Evolutionary conservation across 2,888 invertebrate genomes (phyloP), one percentile per base, ranked within the genome.

Genomic region (Trissonchulus sp.): DNA sequence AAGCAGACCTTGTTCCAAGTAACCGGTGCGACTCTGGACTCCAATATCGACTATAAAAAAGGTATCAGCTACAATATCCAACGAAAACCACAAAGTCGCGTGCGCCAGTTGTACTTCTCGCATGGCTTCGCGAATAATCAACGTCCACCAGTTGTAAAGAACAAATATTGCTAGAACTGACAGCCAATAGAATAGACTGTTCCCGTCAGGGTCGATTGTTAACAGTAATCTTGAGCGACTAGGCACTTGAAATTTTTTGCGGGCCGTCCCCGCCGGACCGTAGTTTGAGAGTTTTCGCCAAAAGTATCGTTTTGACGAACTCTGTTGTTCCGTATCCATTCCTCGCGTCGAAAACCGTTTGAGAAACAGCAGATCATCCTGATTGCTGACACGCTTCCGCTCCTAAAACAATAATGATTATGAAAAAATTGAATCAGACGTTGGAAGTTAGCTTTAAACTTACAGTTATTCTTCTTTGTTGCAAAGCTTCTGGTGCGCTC

Each of bases 131-230:
- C 96, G 89, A 68, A 94, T 95, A 81, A 96, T 96, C 78, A 94
- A 89, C 37, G 95, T 93, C 96, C 96, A 96, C 80, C 94, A 89
- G 87, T 96, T 96, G 87, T 96, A 96, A 77, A 96, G 89, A 80
- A 95, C 93, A 85, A 93, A 93, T 79, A 90, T 86, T 71, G 95
- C 94, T 81, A 94, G 89, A 78, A 94, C 86, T 89, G 93, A 91
- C 80, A 96, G 87, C 96, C 96, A 96, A 86, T 94, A 92, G 88
- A 94, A 96, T 88, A 94, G 94, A 87, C 94, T 92, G 86, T 93
- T 94, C 83, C 94, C 94, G 87, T 96, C 68, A 8, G 68, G 68
- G 35, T 65, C 68, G 35, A 65, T 15, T 60, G 60, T 60, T 23
- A 60, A 60, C n/a, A n/a, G n/a, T n/a, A n/a, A n/a, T 23, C 48